Percentiles rank a stretch among this genome's conserved stretches.
Evolutionary conservation across 1,140 invertebrate species (phyloP).

Genomic region (Drosophila parabipectinata): DNA sequence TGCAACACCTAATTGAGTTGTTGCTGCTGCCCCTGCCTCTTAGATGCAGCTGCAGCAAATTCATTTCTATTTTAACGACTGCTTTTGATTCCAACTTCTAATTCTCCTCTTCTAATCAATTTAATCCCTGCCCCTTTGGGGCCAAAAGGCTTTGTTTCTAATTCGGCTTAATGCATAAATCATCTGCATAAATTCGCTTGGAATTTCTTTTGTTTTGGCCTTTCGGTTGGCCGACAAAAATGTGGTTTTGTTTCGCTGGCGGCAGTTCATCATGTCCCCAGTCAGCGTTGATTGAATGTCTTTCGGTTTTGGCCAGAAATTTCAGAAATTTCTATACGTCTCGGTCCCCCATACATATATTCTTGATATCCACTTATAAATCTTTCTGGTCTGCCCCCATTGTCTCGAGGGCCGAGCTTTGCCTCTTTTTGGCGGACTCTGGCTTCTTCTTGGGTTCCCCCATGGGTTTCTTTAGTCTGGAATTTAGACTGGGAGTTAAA

Average conservation of each 20-base stretch:
- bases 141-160: slow-evolving; percentile 37
- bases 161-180: slow-evolving; percentile 64
- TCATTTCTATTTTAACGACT: slow-evolving; percentile 40
- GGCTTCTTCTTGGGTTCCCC: not conserved
- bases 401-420: slow-evolving; percentile 25
- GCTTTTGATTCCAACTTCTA: slow-evolving; percentile 9
- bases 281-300: slow-evolving; percentile 71
- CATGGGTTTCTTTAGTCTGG: slow-evolving; percentile 6
- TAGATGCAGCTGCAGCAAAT: slow-evolving; percentile 22
- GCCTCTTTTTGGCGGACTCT: not conserved
- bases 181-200: slow-evolving; percentile 78
- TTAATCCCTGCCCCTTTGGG: not conserved
- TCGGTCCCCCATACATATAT: slow-evolving; percentile 22
- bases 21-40: slow-evolving; percentile 23
- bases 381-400: slow-evolving; percentile 51
- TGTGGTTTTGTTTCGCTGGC: slow-evolving; percentile 52
- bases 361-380: slow-evolving; percentile 53
- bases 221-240: slow-evolving; percentile 5
- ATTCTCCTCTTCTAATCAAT: slow-evolving; percentile 19
- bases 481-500: slow-evolving; percentile 25
- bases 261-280: slow-evolving; percentile 63
- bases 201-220: slow-evolving; percentile 71
- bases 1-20: slow-evolving; percentile 71
- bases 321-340: slow-evolving; percentile 59
- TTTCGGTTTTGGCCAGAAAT: slow-evolving; percentile 42